Conservation (phyloP, 2,888 invertebrate species). For the Caenorhabditis sulstoni region DNA sequence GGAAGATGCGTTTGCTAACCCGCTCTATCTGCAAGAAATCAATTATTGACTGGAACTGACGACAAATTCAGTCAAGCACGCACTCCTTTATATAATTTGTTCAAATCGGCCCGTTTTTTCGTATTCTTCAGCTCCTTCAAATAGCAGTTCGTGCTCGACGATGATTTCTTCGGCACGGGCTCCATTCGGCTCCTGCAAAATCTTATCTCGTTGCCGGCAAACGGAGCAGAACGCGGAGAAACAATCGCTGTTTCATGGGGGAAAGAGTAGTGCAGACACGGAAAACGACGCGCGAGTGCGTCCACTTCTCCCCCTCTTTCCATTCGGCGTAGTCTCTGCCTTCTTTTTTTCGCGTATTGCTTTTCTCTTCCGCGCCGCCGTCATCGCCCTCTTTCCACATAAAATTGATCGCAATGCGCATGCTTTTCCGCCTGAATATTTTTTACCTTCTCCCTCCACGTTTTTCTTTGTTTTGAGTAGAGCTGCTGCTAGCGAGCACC, state of each 20-base stretch:
- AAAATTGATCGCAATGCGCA: constrained; percentile 35
- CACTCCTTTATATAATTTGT: constrained; percentile 46
- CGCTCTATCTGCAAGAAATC: constrained; percentile 35
- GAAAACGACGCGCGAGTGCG: constrained; percentile 33
- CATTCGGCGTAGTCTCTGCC: constrained; percentile 5
- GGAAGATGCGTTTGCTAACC: constrained; percentile 29
- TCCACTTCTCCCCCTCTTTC: constrained; percentile 9
- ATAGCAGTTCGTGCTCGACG: constrained; percentile 20
- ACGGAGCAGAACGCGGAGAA: background rate
- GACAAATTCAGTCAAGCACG: background rate
- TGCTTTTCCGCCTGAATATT: constrained; percentile 1
- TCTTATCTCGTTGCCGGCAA: constrained; percentile 19
- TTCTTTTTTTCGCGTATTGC: constrained; percentile 26
- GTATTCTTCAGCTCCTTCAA: constrained; percentile 30
- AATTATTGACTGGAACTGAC: background rate
- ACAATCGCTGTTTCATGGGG: background rate
- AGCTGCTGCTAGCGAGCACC: background rate
- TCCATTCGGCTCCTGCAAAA: background rate
- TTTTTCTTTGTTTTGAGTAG: constrained; percentile 2
- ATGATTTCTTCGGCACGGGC: constrained; percentile 13
- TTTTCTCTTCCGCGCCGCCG: constrained; percentile 25
- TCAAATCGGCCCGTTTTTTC: constrained; percentile 31
- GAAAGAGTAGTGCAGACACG: constrained; percentile 23
- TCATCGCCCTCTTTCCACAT: constrained; percentile 10
- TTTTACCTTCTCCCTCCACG: constrained; percentile 1